Percentiles rank a stretch among this genome's conserved stretches.
Evolutionary conservation across 2,888 invertebrate genomes (phyloP).

Genomic region (Cacoxenus indagator): DNA sequence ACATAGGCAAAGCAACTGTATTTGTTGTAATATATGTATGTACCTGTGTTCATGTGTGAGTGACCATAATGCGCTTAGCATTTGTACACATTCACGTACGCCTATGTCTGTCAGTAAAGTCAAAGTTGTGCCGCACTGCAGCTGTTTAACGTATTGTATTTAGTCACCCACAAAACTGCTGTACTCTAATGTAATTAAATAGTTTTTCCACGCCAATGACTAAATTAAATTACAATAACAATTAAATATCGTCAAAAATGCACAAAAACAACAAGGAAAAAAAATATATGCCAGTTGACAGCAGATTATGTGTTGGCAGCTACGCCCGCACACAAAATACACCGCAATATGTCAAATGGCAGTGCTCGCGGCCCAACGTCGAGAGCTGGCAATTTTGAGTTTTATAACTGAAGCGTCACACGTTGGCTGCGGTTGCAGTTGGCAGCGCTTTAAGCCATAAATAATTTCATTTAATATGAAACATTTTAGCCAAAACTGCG

Average conservation of each 20-base stretch:
- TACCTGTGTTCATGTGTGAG: not conserved
- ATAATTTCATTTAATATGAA: not conserved
- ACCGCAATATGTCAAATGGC: constrained; percentile 5
- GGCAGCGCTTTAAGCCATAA: not conserved
- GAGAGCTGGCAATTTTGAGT: not conserved
- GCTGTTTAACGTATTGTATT: constrained; percentile 1
- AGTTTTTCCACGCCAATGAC: not conserved
- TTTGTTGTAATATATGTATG: not conserved
- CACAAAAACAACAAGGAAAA: too few species aligned
- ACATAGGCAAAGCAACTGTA: not conserved
- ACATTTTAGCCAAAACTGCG: not conserved
- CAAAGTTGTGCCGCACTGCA: not conserved
- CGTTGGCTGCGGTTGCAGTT: not conserved
- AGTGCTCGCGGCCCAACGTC: not conserved
- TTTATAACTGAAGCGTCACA: not conserved
- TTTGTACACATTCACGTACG: not conserved
- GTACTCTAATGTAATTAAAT: not conserved
- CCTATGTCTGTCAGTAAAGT: not conserved
- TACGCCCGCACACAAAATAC: not conserved
- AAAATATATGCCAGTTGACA: not conserved
- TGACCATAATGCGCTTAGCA: constrained; percentile 14
- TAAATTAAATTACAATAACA: not conserved
- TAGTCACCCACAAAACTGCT: not conserved
- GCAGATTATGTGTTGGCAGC: not conserved
- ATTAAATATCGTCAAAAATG: not conserved